phyloP scores from a whole-genome alignment of 2,888 invertebrate genomes.

The Drosophila paramelanica region DNA sequence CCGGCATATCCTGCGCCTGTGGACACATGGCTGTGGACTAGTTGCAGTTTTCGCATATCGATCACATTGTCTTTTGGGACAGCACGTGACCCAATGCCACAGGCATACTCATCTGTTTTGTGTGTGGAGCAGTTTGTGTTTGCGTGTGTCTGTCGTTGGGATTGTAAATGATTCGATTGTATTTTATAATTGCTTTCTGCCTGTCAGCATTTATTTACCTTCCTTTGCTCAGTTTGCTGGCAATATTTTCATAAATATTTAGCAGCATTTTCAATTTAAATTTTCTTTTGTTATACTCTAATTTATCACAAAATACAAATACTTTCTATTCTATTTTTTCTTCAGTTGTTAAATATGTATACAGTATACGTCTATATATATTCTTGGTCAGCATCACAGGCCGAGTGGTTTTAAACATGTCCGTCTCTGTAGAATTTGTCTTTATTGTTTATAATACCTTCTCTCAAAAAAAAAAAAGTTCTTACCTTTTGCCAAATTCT shows the following conservation, averaged over 20 bases:
- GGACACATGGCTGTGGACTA: constrained; percentile 42
- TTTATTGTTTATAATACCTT: no score
- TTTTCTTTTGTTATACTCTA: constrained; percentile 21
- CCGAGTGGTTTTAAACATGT: no score
- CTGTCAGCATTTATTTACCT: constrained; percentile 60
- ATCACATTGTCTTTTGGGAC: constrained; percentile 64
- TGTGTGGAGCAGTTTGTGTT: not conserved
- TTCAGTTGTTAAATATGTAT: not conserved
- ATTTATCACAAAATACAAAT: not conserved
- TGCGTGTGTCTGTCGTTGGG: constrained; percentile 6
- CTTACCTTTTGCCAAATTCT: no score
- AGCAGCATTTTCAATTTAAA: constrained; percentile 26
- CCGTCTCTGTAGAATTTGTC: no score
- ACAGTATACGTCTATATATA: no score
- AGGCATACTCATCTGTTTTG: not conserved
- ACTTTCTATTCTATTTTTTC: not conserved
- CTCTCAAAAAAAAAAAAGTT: no score
- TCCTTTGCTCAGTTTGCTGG: constrained; percentile 52
- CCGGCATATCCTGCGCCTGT: constrained; percentile 55
- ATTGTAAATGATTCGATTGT: constrained; percentile 64
- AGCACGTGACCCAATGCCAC: constrained; percentile 52
- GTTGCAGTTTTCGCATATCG: constrained; percentile 71
- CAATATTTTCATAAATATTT: constrained; percentile 63
- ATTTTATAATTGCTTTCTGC: constrained; percentile 64
- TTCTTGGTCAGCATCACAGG: no score